phyloP scores from a whole-genome alignment of 2,888 invertebrate genomes.

The Amphipoea oculea region DNA sequence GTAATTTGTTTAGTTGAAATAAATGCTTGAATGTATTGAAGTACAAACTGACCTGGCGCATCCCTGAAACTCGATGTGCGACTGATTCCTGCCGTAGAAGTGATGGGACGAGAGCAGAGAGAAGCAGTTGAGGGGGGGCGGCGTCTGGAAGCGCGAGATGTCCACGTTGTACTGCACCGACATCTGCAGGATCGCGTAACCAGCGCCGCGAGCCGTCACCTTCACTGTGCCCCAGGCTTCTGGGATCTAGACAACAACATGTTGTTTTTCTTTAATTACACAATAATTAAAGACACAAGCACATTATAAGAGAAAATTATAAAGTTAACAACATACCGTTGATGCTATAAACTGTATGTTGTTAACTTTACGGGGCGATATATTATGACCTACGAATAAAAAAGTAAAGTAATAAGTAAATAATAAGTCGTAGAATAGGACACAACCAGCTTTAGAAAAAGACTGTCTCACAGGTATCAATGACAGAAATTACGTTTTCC shows the following conservation, averaged over 20 bases:
- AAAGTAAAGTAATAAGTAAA: too few relatives aligned
- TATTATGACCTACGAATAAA: too few relatives aligned
- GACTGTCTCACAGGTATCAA: too few relatives aligned
- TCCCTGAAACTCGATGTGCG: conserved; percentile 96
- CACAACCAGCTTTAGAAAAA: too few relatives aligned
- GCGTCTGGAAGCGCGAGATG: conserved; percentile 95
- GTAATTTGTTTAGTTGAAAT: background rate
- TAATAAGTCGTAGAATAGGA: too few relatives aligned
- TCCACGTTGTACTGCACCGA: conserved; percentile 98
- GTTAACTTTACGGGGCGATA: too few relatives aligned
- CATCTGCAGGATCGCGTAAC: conserved; percentile 98
- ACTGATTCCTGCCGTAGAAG: conserved; percentile 97
- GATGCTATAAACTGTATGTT: too few relatives aligned
- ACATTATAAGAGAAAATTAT: too few relatives aligned
- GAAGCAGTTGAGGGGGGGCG: conserved; percentile 95
- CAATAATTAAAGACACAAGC: background rate
- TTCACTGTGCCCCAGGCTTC: conserved; percentile 98
- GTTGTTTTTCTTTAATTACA: background rate
- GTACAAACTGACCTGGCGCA: conserved; percentile 91
- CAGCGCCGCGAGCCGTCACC: conserved; percentile 97
- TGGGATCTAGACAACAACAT: conserved; percentile 92
- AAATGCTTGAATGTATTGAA: background rate
- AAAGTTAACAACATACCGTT: too few relatives aligned
- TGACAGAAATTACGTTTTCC: too few relatives aligned
- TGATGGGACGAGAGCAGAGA: conserved; percentile 93